Evolutionary conservation across 2,797 vertebrate species (phyloP).

Genomic region (Chaetodon trifasciatus): DNA sequence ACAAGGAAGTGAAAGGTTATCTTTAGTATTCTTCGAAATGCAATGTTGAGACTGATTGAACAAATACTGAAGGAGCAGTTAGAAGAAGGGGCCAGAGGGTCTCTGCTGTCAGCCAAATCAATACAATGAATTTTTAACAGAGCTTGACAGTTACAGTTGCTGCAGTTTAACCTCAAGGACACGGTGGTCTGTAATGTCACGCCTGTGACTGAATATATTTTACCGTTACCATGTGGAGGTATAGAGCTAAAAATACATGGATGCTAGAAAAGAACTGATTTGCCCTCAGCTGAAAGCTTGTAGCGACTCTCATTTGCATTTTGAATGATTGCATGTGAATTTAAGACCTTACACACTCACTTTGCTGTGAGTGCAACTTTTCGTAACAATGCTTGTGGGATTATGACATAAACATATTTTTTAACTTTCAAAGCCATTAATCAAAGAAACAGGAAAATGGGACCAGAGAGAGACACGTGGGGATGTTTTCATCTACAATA

Average conservation of each 20-base stretch:
- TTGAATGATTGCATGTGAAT: constrained; percentile 56
- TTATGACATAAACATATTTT: constrained; percentile 20
- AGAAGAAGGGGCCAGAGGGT: constrained; percentile 56
- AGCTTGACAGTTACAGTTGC: constrained; percentile 54
- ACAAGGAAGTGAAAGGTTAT: constrained; percentile 21
- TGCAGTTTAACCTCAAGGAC: constrained; percentile 72
- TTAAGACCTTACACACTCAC: constrained; percentile 16
- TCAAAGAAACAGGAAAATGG: constrained; percentile 22
- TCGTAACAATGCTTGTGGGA: constrained; percentile 30
- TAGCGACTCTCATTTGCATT: constrained; percentile 45
- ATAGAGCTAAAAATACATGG: constrained; percentile 13
- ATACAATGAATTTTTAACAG: constrained; percentile 79
- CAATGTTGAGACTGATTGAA: constrained; percentile 59
- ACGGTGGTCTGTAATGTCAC: constrained; percentile 37
- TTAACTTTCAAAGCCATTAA: constrained; percentile 33
- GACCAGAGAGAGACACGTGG: not conserved
- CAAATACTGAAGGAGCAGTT: constrained; percentile 49
- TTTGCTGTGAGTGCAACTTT: constrained; percentile 42
- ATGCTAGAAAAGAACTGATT: constrained; percentile 16
- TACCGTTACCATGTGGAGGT: constrained; percentile 23
- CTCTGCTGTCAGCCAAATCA: constrained; percentile 72
- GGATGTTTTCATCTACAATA: constrained; percentile 8
- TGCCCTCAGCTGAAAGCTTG: constrained; percentile 34
- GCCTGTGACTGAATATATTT: constrained; percentile 36
- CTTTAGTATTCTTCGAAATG: constrained; percentile 25